Conservation (phyloP, 2,797 vertebrate genomes). For the Aselliscus stoliczkanus region DNA sequence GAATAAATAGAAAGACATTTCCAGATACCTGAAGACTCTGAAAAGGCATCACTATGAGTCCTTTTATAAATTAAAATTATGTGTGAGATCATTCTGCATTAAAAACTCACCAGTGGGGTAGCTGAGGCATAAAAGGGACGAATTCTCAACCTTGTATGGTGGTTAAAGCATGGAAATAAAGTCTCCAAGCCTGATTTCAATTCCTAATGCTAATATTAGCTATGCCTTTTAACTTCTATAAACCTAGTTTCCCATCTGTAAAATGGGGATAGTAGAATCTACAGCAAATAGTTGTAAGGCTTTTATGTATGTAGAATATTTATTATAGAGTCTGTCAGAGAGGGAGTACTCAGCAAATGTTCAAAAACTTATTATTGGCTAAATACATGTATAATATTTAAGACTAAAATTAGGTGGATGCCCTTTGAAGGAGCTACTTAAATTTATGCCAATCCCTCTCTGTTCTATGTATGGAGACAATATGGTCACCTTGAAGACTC, state of each 20-base stretch:
- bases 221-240: background rate
- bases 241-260: background rate
- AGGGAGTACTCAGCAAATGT: background rate
- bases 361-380: background rate
- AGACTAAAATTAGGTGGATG: background rate
- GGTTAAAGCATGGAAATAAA: background rate
- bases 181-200: background rate
- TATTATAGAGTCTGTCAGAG: background rate
- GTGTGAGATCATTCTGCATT: background rate
- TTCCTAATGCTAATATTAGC: background rate
- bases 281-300: background rate
- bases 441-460: background rate
- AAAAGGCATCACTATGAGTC: background rate
- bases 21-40: background rate
- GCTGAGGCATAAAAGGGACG: background rate
- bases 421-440: background rate
- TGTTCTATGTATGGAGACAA: background rate
- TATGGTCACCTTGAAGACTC: background rate
- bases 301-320: background rate
- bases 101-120: background rate
- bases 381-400: background rate
- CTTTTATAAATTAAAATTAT: background rate
- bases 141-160: fast-evolving
- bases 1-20: background rate
- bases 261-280: background rate